These are phyloP conservation scores for Coccyzus lansbergi DNA, from an alignment of 2,797 vertebrate genomes.

Conservation along the genomic window DNA sequence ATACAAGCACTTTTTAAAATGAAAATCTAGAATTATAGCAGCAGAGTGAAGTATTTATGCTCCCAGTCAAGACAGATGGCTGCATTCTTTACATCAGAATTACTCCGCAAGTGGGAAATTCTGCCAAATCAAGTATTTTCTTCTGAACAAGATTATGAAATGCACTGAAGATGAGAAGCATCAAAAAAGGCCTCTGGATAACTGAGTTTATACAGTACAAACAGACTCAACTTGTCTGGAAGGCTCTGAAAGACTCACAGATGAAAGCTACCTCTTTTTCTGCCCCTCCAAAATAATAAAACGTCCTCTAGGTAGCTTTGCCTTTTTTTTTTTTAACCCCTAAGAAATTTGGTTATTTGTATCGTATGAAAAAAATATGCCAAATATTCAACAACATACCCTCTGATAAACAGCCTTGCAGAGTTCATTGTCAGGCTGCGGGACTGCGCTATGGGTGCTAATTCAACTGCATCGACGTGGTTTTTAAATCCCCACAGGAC, in stretches of 20 bases:
- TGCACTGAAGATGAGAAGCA: neutral
- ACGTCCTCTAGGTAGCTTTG: neutral
- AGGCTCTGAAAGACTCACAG: neutral
- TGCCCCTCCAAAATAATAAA: neutral
- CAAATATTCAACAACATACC: constrained; percentile 76
- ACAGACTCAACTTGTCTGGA: neutral
- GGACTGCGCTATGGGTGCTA: constrained; percentile 76
- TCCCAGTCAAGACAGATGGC: constrained; percentile 19
- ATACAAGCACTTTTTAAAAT: neutral
- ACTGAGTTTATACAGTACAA: neutral
- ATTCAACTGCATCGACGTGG: constrained; percentile 76
- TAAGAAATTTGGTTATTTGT: constrained; percentile 50
- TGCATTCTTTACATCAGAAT: constrained; percentile 4
- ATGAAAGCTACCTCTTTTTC: neutral
- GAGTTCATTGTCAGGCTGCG: constrained; percentile 77
- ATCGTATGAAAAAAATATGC: constrained; percentile 67
- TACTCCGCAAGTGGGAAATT: neutral
- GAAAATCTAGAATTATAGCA: neutral
- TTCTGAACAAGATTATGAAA: constrained; percentile 3
- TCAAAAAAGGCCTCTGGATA: neutral
- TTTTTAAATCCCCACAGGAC: constrained; percentile 78
- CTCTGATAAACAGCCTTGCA: constrained; percentile 78
- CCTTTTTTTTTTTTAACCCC: neutral
- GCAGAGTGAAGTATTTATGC: neutral
- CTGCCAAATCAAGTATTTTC: constrained; percentile 22